A percentile compares a stretch with the other conserved stretches of the same genome.
These are phyloP conservation scores for Acanthoscelides obtectus DNA, from an alignment of 2,888 invertebrate species.

Conservation along the genomic window DNA sequence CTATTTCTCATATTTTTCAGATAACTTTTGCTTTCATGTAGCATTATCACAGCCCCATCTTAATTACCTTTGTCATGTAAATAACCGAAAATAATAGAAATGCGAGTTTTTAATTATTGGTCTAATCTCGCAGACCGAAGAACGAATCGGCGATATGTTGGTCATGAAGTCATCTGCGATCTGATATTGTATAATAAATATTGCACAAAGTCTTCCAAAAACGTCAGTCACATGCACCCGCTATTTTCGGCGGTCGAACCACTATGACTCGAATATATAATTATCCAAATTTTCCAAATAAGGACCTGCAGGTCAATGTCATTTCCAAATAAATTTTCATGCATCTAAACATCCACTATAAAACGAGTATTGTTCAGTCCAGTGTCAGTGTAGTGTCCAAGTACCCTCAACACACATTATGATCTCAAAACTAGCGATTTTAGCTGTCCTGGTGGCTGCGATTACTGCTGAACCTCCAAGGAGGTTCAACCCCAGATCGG, in stretches of 20 bases:
- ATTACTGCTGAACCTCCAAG: conserved; percentile 4
- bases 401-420: neutral
- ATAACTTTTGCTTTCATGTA: too few relatives aligned
- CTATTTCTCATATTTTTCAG: too few relatives aligned
- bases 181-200: neutral
- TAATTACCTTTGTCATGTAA: too few relatives aligned
- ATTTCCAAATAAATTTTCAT: neutral
- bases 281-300: neutral
- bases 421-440: neutral
- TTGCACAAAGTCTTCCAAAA: neutral
- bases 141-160: too few relatives aligned
- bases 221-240: neutral
- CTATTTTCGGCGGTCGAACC: neutral
- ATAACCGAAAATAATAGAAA: too few relatives aligned
- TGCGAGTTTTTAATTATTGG: too few relatives aligned
- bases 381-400: neutral
- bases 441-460: neutral
- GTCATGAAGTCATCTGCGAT: neutral
- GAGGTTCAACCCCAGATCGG: conserved; percentile 7
- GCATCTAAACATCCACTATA: neutral
- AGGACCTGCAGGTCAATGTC: neutral
- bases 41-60: too few relatives aligned
- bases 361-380: neutral
- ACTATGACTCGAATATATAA: neutral
- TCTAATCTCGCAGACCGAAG: too few relatives aligned